phyloP scores from a whole-genome alignment of 2,797 vertebrate genomes.

The Lacerta bilineata region DNA sequence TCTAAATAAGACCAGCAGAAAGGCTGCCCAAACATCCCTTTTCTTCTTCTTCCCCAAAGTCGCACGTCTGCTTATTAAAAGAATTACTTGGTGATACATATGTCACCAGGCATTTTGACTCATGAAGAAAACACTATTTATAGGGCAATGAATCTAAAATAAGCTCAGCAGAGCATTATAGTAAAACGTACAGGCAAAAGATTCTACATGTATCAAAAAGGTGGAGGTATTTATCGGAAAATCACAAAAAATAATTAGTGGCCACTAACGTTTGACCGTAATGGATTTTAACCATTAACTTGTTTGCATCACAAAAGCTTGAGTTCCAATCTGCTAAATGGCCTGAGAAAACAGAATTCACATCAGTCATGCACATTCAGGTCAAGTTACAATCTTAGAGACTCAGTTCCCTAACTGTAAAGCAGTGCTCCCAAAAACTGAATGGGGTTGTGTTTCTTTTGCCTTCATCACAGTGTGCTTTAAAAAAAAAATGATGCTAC shows the following conservation, averaged over 20 bases:
- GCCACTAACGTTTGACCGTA: neutral
- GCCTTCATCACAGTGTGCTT: too few relatives aligned
- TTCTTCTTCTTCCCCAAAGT: constrained; percentile 3
- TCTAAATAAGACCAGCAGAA: constrained; percentile 53
- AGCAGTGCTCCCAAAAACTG: too few relatives aligned
- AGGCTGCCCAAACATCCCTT: neutral
- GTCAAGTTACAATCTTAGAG: neutral
- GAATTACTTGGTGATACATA: constrained; percentile 44
- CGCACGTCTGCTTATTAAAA: constrained; percentile 43
- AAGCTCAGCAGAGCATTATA: neutral
- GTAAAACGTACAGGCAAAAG: neutral
- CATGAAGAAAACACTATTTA: neutral
- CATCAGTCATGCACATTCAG: neutral
- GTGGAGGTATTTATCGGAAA: neutral
- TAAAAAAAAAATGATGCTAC: neutral
- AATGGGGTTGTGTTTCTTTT: too few relatives aligned
- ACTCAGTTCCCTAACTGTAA: neutral
- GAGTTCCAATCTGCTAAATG: too few relatives aligned
- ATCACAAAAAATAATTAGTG: neutral
- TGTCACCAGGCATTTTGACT: constrained; percentile 8
- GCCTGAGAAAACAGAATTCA: neutral
- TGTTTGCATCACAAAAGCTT: constrained; percentile 4
- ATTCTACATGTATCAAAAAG: neutral
- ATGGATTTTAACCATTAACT: neutral
- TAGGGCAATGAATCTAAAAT: neutral